Base-by-base conservation (phyloP, 1,140 invertebrate species). In the Halesus radiatus region DNA sequence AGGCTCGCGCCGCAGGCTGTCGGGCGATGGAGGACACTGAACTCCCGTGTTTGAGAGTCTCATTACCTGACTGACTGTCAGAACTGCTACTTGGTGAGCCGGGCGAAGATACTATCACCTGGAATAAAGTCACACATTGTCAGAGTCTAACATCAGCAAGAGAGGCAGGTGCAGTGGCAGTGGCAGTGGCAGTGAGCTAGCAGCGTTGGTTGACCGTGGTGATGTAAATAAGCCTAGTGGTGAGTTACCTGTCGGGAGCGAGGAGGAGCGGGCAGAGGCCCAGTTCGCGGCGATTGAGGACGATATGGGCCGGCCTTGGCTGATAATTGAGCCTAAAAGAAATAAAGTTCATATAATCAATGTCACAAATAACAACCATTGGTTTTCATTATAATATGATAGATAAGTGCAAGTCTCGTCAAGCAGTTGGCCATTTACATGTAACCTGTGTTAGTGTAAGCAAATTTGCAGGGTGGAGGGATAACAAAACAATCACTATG, bases 21-120 rank as follows among this genome's bases (percentile, higher is more conserved):
- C 89, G 85, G 78, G 88, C 84, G 56, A 89, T 90, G 26, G 89
- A 90, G 20, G 88, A 89, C 73, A 89, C 87, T 54, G 89, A 90
- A 78, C 88, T 88, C 78, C 86, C 87, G 85, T 93, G 92, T 85
- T 93, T 93, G 86, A 93, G 91, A 72, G 93, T 93, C 82, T 94
- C 93, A 80, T 93, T 91, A 58, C 91, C 91, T 83, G 91, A 92
- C 87, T 92, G 93, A 80, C 91, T 93, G 85, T 90, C 92, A 83
- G 87, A 90, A 87, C 89, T 92, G 91, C 87, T 94, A 88, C 92
- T 94, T 92, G 93, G 92, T 86, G 93, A 93, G 89, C 92, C 93
- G 89, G 93, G 93, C 84, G 93, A 94, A 85, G 92, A 93, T 85
- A 93, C 92, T 91, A 93, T 93, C 92, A 93, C 93, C 90, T 92